Evolutionary conservation across 2,888 invertebrate genomes (phyloP).

Genomic region (Napeogenes sylphis): DNA sequence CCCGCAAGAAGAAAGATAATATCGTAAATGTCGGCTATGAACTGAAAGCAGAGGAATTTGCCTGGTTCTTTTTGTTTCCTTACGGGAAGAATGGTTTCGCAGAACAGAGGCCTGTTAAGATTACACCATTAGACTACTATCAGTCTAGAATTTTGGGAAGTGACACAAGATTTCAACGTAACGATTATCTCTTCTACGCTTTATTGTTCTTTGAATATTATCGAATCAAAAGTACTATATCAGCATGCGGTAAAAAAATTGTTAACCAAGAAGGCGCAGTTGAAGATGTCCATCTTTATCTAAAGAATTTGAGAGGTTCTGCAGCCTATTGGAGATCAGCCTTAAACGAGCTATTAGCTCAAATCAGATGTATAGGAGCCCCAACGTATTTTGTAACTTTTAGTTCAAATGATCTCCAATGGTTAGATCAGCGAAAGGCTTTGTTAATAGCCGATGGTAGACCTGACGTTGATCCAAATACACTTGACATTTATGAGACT

Average conservation of each 20-base stretch:
- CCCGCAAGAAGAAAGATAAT: constrained; percentile 23
- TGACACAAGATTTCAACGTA: constrained; percentile 19
- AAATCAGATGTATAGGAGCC: constrained; percentile 37
- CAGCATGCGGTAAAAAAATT: constrained; percentile 19
- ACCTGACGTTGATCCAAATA: constrained; percentile 21
- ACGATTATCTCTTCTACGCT: constrained; percentile 22
- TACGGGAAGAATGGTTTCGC: constrained; percentile 35
- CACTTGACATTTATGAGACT: constrained; percentile 23
- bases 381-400: constrained; percentile 36
- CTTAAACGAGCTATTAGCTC: constrained; percentile 35
- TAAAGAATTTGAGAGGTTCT: too few relatives aligned
- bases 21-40: constrained; percentile 36
- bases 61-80: constrained; percentile 38
- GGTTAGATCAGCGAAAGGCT: constrained; percentile 33
- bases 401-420: constrained; percentile 35
- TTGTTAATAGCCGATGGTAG: constrained; percentile 32
- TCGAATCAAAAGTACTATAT: constrained; percentile 20
- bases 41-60: constrained; percentile 38
- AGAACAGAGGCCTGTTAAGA: constrained; percentile 23
- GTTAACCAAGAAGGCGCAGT: constrained; percentile 14
- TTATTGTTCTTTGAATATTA: constrained; percentile 23
- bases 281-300: constrained; percentile 16
- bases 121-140: too few relatives aligned
- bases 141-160: constrained; percentile 20
- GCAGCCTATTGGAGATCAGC: too few relatives aligned